Evolutionary conservation across 2,113 vertebrate genomes (phyloP), one percentile per base, ranked within the genome.

Genomic region (Coreoperca whiteheadi): DNA sequence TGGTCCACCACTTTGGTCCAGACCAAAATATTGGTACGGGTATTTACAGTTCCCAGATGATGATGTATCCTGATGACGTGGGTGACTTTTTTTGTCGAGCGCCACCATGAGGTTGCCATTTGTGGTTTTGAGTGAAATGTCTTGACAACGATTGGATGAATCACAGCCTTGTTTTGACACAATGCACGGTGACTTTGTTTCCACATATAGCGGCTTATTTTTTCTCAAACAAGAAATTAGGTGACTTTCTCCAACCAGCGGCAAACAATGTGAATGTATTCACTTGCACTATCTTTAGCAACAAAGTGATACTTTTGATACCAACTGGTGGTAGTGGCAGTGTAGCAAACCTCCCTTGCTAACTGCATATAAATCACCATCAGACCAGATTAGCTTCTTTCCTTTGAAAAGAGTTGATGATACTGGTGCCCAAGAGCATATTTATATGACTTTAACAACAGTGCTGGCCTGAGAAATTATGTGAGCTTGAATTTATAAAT

Each of bases 401-500:
- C 18, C 30, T 37, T 67, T 74, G 23, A 59, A 28, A 53, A 43
- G 32, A 61, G 43, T n/a, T 8, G 4, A 61, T 21, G 21, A 60
- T 12, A 20, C 16, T 9, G 10, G 20, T 23, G 32, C 63, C 4
- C 8, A n/a, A 43, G 8, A 37, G 18, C 2, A 21, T 28, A 11
- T 34, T 69, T n/a, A 48, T 25, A 56, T 12, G 28, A 18, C 7
- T 21, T 41, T 21, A 21, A 51, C 6, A 8, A 66, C 4, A 20
- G 5, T 4, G 7, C 28, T 32, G 43, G 23, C 1, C 4, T 25
- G 15, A 51, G 16, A 64, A 39, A 41, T 43, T 3, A 60, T 25
- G 20, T 46, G 25, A 48, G 50, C 16, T 57, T 53, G 20, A 63
- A 16, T 68, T 63, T 25, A 82, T 70, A n/a, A 76, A 82, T 68